Evolutionary conservation across 2,888 invertebrate species (phyloP).

Genomic region (Craniophora ligustri): DNA sequence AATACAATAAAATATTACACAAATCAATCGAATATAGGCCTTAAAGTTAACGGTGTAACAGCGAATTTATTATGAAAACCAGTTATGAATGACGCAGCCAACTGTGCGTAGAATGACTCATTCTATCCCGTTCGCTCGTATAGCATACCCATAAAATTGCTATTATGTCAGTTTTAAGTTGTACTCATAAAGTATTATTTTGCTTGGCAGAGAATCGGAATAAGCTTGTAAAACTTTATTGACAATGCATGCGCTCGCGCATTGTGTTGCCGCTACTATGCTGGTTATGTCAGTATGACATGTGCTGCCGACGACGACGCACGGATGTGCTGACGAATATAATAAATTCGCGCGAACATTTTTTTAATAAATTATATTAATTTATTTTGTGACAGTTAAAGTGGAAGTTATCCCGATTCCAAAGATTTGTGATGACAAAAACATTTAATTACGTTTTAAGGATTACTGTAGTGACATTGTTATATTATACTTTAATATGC

Average conservation of each 20-base stretch:
- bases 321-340: conserved; percentile 54
- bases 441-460: conserved; percentile 73
- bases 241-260: conserved; percentile 78
- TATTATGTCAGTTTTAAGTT: conserved; percentile 14
- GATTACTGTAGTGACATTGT: conserved; percentile 73
- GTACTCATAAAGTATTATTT: conserved; percentile 29
- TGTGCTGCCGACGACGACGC: conserved; percentile 51
- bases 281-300: conserved; percentile 75
- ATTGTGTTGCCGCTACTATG: conserved; percentile 77
- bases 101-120: conserved; percentile 80
- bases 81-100: conserved; percentile 81
- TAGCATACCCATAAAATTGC: conserved; percentile 22
- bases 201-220: conserved; percentile 8
- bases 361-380: conserved; percentile 32
- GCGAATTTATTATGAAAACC: conserved; percentile 56
- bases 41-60: conserved; percentile 60
- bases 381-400: conserved; percentile 30
- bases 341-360: conserved; percentile 62
- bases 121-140: conserved; percentile 65
- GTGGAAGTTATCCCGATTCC: conserved; percentile 31
- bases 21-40: conserved; percentile 56
- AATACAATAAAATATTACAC: conserved; percentile 34
- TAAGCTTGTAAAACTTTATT: conserved; percentile 64
- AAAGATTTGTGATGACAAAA: conserved; percentile 77
- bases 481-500: conserved; percentile 77